Conservation (phyloP, 2,888 invertebrate genomes). For the Acholoe squamosa region DNA sequence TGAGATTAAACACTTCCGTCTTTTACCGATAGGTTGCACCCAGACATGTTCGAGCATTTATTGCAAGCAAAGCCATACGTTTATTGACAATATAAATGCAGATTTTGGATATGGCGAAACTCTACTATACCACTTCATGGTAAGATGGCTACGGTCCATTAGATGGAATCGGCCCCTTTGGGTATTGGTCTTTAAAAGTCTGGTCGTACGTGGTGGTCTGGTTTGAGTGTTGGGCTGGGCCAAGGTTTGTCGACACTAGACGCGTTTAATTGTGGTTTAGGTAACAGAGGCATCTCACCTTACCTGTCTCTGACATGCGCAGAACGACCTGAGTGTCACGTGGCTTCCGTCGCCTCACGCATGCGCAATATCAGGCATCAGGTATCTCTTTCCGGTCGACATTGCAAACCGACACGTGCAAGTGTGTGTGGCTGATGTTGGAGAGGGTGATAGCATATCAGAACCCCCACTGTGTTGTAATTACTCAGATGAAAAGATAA, state of each 20-base stretch:
- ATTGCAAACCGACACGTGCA: conserved; percentile 29
- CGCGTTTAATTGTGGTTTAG: conserved; percentile 28
- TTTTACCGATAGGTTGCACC: too few species aligned
- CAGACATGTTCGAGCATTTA: too few species aligned
- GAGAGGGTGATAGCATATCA: background rate
- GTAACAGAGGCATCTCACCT: conserved; percentile 37
- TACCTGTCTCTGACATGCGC: conserved; percentile 42
- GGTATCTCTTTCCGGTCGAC: conserved; percentile 48
- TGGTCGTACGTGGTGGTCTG: background rate
- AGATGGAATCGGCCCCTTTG: too few species aligned
- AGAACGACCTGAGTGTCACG: conserved; percentile 9
- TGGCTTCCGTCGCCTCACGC: conserved; percentile 37
- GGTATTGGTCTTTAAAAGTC: too few species aligned
- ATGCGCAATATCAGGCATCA: conserved; percentile 49
- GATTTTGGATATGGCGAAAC: too few species aligned
- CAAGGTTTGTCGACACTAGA: background rate
- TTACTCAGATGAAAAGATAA: conserved; percentile 16
- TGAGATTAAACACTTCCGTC: too few species aligned
- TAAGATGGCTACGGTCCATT: too few species aligned
- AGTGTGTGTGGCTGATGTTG: background rate
- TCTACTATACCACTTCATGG: too few species aligned
- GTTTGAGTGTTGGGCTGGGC: background rate
- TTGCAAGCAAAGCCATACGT: too few species aligned
- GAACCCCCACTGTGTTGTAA: background rate
- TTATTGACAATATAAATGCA: too few species aligned